These are phyloP conservation scores for Megaceryle maxima DNA, from an alignment of 2,113 vertebrate genomes.

Conservation along the genomic window DNA sequence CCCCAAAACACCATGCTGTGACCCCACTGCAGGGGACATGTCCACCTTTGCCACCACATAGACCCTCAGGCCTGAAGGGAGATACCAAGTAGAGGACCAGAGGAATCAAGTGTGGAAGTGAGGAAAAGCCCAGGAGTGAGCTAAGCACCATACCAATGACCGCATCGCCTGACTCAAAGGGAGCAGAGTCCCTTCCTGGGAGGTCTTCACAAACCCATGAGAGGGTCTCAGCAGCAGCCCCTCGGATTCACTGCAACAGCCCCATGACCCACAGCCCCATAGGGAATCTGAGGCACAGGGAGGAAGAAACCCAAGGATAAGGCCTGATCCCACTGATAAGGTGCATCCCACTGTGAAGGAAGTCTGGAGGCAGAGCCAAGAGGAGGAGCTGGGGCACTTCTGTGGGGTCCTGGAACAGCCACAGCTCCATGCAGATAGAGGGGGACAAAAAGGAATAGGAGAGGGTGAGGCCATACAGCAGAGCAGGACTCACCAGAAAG, in stretches of 20 bases:
- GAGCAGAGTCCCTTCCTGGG: not conserved
- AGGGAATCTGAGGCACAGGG: not conserved
- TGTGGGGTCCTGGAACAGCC: not conserved
- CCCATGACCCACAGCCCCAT: not conserved
- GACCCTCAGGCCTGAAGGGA: not conserved
- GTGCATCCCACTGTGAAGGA: not conserved
- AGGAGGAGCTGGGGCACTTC: not conserved
- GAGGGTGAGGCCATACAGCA: not conserved
- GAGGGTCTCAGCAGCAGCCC: not conserved
- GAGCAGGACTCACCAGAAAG: slow-evolving; percentile 76
- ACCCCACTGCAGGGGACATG: not conserved
- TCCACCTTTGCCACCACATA: not conserved
- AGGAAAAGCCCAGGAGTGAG: not conserved
- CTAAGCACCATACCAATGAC: not conserved
- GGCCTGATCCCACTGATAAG: not conserved
- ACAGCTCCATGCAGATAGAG: not conserved
- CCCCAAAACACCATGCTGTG: not conserved
- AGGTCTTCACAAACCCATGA: not conserved
- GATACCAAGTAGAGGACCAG: not conserved
- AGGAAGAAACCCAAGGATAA: not conserved
- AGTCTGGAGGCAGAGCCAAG: not conserved
- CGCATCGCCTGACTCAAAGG: not conserved
- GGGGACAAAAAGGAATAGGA: not conserved
- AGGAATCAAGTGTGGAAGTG: not conserved
- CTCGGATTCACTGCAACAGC: not conserved